Evolutionary conservation across 2,797 vertebrate genomes (phyloP).

Genomic region (Xerus rutilus): DNA sequence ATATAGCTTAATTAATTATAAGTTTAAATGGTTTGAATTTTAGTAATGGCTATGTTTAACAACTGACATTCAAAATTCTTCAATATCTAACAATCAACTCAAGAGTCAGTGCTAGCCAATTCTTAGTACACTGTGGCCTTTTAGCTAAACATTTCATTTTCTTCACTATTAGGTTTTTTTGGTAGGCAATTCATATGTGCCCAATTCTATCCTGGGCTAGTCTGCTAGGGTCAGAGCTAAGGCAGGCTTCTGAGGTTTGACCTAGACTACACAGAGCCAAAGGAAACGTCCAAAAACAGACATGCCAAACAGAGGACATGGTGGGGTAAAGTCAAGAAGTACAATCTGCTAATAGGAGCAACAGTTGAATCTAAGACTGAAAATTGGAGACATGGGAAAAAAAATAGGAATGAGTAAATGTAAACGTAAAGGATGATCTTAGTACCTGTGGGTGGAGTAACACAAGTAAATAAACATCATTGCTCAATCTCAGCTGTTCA

Average conservation of each 20-base stretch:
- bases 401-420: not conserved
- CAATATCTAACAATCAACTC: not conserved
- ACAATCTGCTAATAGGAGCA: not conserved
- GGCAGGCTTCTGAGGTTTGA: not conserved
- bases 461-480: not conserved
- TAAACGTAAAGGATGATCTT: not conserved
- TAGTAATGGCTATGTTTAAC: not conserved
- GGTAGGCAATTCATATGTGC: not conserved
- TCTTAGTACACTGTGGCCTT: not conserved
- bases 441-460: not conserved
- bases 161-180: not conserved
- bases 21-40: not conserved
- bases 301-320: not conserved
- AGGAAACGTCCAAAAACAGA: not conserved
- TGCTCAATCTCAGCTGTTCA: not conserved
- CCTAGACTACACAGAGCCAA: not conserved
- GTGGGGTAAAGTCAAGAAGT: not conserved
- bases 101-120: not conserved
- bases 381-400: not conserved
- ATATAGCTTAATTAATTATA: not conserved
- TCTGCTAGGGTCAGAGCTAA: not conserved
- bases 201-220: not conserved
- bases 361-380: not conserved
- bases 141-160: not conserved
- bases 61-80: slow-evolving; percentile 3